These are phyloP conservation scores for Tachystola acroxantha DNA, from an alignment of 2,888 invertebrate genomes.

Conservation along the genomic window DNA sequence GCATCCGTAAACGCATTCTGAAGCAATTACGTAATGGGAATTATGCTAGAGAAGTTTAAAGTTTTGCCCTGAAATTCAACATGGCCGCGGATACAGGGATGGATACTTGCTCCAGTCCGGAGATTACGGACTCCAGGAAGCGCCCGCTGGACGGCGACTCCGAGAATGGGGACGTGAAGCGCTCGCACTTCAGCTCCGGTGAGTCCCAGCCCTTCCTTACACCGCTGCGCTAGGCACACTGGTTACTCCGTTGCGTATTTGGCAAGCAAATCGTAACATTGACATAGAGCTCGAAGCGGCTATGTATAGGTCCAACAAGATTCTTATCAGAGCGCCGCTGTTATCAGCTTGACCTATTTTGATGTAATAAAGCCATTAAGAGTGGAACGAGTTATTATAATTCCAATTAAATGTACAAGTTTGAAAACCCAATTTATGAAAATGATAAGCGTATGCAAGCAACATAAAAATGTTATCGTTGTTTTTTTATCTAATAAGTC, in stretches of 20 bases:
- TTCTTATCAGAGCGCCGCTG: constrained; percentile 62
- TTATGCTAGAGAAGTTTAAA: constrained; percentile 77
- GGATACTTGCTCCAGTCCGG: constrained; percentile 96
- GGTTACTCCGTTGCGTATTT: constrained; percentile 58
- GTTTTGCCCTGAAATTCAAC: constrained; percentile 81
- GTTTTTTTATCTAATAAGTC: constrained; percentile 2
- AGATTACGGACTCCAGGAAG: constrained; percentile 94
- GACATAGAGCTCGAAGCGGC: constrained; percentile 58
- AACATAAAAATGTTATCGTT: constrained; percentile 6
- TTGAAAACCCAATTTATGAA: constrained; percentile 4
- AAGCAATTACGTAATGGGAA: constrained; percentile 78
- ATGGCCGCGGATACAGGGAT: constrained; percentile 96
- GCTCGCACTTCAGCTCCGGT: constrained; percentile 95
- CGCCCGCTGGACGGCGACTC: constrained; percentile 92
- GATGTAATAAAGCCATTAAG: constrained; percentile 48
- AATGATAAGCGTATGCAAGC: constrained; percentile 7
- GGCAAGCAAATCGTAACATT: constrained; percentile 68
- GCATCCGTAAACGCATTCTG: constrained; percentile 62
- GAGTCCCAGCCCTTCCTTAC: constrained; percentile 67
- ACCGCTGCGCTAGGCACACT: constrained; percentile 29
- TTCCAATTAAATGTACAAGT: too few species aligned
- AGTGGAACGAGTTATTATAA: constrained; percentile 1
- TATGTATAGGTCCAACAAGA: constrained; percentile 58
- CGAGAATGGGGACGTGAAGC: constrained; percentile 92
- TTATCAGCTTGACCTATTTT: constrained; percentile 72